Conservation (phyloP, 2,888 invertebrate species). For the Lycophotia porphyrea region DNA sequence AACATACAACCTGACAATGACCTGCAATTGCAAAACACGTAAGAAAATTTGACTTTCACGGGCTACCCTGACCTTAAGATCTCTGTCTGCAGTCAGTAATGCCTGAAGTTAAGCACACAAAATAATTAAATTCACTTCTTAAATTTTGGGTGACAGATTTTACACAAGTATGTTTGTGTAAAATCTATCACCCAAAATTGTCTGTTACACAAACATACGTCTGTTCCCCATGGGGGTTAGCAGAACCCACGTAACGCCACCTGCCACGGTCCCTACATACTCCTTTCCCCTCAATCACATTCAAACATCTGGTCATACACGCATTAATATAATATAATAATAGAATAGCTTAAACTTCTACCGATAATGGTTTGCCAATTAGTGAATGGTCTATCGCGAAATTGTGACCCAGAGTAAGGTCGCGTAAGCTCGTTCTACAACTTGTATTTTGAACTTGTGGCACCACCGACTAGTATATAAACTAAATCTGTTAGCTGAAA, state of each 20-base stretch:
- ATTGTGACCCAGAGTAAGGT: constrained; percentile 51
- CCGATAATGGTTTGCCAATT: constrained; percentile 20
- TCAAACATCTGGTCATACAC: neutral
- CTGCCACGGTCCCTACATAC: neutral
- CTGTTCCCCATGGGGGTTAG: no score
- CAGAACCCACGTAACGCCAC: neutral
- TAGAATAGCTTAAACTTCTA: constrained; percentile 8
- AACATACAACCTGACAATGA: no score
- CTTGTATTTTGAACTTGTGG: constrained; percentile 35
- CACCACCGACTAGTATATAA: constrained; percentile 59
- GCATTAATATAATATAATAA: neutral
- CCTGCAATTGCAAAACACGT: no score
- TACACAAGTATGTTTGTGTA: no score
- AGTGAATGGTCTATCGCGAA: constrained; percentile 45
- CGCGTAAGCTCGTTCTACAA: constrained; percentile 43
- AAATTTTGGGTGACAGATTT: no score
- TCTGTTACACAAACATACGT: no score
- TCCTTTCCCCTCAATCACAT: neutral
- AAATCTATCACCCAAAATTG: no score
- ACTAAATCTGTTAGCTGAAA: constrained; percentile 24
- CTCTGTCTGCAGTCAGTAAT: no score
- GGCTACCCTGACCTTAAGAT: no score
- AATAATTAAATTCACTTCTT: no score
- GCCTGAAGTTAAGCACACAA: no score
- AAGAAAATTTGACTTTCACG: no score